Conservation (phyloP, 2,888 invertebrate species). For the Xylota segnis region DNA sequence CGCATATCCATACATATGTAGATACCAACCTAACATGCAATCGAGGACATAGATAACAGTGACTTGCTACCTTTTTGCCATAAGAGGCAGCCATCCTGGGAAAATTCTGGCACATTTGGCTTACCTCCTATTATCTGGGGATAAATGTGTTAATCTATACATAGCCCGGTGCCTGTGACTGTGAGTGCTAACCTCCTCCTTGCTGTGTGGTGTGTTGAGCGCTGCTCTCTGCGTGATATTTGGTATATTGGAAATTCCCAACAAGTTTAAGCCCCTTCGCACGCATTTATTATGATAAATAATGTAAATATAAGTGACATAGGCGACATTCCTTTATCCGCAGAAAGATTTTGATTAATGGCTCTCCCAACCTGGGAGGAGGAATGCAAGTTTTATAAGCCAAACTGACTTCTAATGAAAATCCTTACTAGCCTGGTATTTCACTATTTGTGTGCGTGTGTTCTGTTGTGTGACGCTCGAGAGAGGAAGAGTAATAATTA, state of each 20-base stretch:
- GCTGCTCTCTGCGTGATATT: slow-evolving; percentile 27
- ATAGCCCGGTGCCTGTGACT: too few species aligned
- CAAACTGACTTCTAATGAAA: slow-evolving; percentile 23
- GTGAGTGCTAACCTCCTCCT: not conserved
- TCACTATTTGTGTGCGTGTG: not conserved
- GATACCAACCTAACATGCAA: not conserved
- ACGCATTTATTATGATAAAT: slow-evolving; percentile 50
- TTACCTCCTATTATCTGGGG: slow-evolving; percentile 30
- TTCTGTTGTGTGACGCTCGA: not conserved
- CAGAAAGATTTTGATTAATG: slow-evolving; percentile 58
- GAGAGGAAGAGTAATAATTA: slow-evolving; percentile 49
- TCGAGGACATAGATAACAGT: slow-evolving; percentile 2
- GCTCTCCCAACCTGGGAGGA: slow-evolving; percentile 18
- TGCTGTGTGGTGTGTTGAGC: not conserved
- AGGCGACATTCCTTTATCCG: slow-evolving; percentile 43
- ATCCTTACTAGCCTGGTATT: not conserved
- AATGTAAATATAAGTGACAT: slow-evolving; percentile 56
- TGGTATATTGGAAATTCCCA: slow-evolving; percentile 16
- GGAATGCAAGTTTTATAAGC: slow-evolving; percentile 39
- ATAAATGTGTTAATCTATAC: slow-evolving; percentile 31
- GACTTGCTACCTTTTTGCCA: slow-evolving; percentile 7
- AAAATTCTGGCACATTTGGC: slow-evolving; percentile 13
- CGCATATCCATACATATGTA: not conserved
- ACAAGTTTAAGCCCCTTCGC: slow-evolving; percentile 14
- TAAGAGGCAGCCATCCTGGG: not conserved